A percentile compares a stretch with the other conserved stretches of the same genome.
Conservation (phyloP, 2,797 vertebrate species). For the Cetoscarus ocellatus region DNA sequence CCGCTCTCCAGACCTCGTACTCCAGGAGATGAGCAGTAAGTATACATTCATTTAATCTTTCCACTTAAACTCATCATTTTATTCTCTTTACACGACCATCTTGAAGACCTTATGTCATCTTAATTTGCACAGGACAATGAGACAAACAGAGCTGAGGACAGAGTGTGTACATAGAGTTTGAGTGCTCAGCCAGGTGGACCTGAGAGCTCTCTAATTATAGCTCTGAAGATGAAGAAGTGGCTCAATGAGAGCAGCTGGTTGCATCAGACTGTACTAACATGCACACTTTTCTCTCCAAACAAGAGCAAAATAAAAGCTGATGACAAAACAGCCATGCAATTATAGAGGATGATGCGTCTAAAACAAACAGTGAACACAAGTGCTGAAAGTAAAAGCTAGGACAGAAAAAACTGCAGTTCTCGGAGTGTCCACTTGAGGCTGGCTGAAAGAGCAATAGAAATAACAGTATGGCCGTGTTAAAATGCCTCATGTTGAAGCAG, state of each 20-base stretch:
- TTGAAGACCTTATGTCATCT: background rate
- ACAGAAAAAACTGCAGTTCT: no score
- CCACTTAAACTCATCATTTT: background rate
- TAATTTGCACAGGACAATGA: slow-evolving; percentile 5
- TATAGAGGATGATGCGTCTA: slow-evolving; percentile 18
- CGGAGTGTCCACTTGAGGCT: no score
- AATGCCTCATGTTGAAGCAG: no score
- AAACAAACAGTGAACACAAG: no score
- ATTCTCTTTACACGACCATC: background rate
- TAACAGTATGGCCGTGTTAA: no score
- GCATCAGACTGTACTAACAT: slow-evolving; percentile 65
- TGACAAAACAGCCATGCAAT: slow-evolving; percentile 9
- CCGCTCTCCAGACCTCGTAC: slow-evolving; percentile 88
- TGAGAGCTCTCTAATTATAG: slow-evolving; percentile 60
- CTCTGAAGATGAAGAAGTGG: slow-evolving; percentile 42
- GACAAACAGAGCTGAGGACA: slow-evolving; percentile 14
- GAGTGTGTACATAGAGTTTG: slow-evolving; percentile 17
- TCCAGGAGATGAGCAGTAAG: slow-evolving; percentile 91
- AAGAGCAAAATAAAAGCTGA: slow-evolving; percentile 20
- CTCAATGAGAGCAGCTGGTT: slow-evolving; percentile 30
- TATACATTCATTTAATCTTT: slow-evolving; percentile 1
- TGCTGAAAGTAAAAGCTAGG: no score
- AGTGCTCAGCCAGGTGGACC: slow-evolving; percentile 45
- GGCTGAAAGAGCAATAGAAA: no score
- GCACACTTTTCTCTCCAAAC: slow-evolving; percentile 32